A percentile compares a stretch with the other conserved stretches of the same genome.
Conservation (phyloP, 2,797 vertebrate species). For the Diplodus puntazzo region DNA sequence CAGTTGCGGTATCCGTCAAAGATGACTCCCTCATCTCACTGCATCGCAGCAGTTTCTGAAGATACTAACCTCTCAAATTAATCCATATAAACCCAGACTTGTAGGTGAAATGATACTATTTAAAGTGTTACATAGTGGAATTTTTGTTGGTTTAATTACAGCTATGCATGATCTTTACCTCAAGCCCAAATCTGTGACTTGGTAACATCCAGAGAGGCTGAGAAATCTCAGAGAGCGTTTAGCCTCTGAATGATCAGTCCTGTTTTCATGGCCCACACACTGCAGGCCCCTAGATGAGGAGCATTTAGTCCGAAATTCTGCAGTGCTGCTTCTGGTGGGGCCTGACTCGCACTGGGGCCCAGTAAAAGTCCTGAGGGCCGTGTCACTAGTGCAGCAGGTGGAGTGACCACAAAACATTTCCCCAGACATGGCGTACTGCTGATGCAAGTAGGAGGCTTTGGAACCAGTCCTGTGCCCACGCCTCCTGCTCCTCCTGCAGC, state of each 20-base stretch:
- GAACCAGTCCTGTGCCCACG: constrained; percentile 90
- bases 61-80: not conserved
- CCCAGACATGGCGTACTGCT: constrained; percentile 87
- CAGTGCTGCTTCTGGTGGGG: constrained; percentile 76
- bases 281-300: constrained; percentile 79
- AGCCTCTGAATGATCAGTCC: constrained; percentile 83
- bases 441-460: constrained; percentile 86
- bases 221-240: constrained; percentile 93
- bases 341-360: constrained; percentile 84
- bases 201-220: constrained; percentile 97
- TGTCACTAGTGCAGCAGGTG: constrained; percentile 89
- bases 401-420: constrained; percentile 92
- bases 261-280: constrained; percentile 84
- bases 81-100: not conserved
- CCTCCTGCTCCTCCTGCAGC: constrained; percentile 88
- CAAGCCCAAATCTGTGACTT: constrained; percentile 95
- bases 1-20: not conserved
- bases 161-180: constrained; percentile 85
- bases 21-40: not conserved
- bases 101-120: not conserved
- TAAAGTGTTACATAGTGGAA: not conserved
- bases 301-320: constrained; percentile 90
- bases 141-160: not conserved
- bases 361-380: constrained; percentile 89
- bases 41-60: not conserved